These are phyloP conservation scores for Epinephelus fuscoguttatus DNA, from an alignment of 2,113 vertebrate species.

Conservation along the genomic window DNA sequence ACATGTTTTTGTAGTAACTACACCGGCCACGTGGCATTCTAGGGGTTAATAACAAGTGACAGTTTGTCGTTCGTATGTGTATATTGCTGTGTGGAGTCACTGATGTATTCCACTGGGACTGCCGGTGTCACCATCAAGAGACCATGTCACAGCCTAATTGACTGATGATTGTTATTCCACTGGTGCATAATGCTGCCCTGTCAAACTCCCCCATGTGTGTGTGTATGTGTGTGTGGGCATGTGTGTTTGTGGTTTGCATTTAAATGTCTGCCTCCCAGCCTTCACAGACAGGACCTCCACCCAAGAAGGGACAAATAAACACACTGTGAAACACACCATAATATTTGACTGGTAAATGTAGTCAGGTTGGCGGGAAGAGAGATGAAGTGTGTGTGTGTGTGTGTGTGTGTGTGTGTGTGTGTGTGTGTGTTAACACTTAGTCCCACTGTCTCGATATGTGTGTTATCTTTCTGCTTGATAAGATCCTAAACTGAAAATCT, in stretches of 20 bases:
- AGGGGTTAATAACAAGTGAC: slow-evolving; percentile 57
- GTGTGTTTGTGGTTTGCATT: slow-evolving; percentile 43
- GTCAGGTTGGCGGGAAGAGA: not conserved
- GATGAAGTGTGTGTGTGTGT: not conserved
- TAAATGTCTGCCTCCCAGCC: slow-evolving; percentile 26
- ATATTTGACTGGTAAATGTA: slow-evolving; percentile 6
- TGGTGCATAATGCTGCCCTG: slow-evolving; percentile 61
- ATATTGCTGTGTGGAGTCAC: slow-evolving; percentile 52
- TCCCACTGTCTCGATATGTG: not conserved
- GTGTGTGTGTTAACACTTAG: not conserved
- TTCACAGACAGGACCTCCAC: slow-evolving; percentile 19
- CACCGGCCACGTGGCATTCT: not conserved
- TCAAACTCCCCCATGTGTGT: slow-evolving; percentile 40
- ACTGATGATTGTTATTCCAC: slow-evolving; percentile 72
- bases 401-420: too few relatives aligned
- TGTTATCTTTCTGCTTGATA: not conserved
- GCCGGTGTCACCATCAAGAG: slow-evolving; percentile 57
- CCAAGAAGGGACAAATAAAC: slow-evolving; percentile 21
- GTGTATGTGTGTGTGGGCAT: not conserved
- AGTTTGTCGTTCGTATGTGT: slow-evolving; percentile 54
- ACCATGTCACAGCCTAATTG: slow-evolving; percentile 70
- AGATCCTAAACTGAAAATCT: slow-evolving; percentile 15
- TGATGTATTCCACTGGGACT: slow-evolving; percentile 60
- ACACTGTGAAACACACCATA: slow-evolving; percentile 14
- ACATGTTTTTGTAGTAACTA: not conserved